Evolutionary conservation across 2,113 vertebrate genomes (phyloP), one percentile per base, ranked within the genome.

Genomic region (Scatophagus argus): DNA sequence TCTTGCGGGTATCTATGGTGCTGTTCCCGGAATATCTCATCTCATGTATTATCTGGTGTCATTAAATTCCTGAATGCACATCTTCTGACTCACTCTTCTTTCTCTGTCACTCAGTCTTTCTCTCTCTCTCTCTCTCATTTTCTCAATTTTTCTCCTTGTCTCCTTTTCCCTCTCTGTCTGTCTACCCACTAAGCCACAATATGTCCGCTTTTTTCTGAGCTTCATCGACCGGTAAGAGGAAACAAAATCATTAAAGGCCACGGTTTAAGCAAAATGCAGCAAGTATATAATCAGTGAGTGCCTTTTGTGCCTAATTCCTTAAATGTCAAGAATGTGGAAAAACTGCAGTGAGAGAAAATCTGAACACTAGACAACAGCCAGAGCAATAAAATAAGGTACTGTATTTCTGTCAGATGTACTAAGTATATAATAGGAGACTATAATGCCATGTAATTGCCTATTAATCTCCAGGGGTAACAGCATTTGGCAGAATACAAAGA

Each of bases 61-160:
- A 88, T 85, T 77, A 79, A 86, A 84, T 77, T 81, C 66, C 67
- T 85, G 70, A 82, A 77, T 31, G n/a, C 67, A 71, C 44, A 19
- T 79, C 67, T 70, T 77, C 63, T 75, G 51, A 82, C 82, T 90
- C 78, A 51, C 62, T 64, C n/a, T 66, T 46, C 36, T 54, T 31
- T 86, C 43, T 41, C 85, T 59, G 79, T 85, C 83, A 78, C 73
- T 77, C 79, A 59, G 27, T 85, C 63, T 74, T 54, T 85, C 66
- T 44, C 25, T 73, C 34, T 27, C 9, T 38, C 44, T 54, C 92
- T 94, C 90, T 93, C 91, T 54, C 38, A 23, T 70, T 83, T 73
- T 77, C 64, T 56, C 59, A 25, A 2, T 81, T 82, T 79, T 39
- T 73, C 25, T 56, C 21, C 46, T 16, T n/a, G 36, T 80, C 67